These are phyloP conservation scores for Trematocara marginatum DNA, from an alignment of 2,113 vertebrate species.

Conservation along the genomic window DNA sequence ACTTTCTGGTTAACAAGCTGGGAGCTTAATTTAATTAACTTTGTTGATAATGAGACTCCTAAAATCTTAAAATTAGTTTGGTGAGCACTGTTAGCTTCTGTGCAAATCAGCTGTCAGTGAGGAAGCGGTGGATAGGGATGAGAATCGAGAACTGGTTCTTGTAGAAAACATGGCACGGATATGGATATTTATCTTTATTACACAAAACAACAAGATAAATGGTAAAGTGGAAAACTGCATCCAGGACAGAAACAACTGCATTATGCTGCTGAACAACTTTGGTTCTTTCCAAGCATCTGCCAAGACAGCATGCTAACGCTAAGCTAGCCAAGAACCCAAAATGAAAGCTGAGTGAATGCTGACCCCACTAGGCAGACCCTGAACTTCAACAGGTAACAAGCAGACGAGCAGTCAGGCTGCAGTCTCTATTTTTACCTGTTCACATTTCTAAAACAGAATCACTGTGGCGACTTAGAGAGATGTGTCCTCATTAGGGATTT, in stretches of 20 bases:
- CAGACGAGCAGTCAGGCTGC: background rate
- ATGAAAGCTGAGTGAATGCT: background rate
- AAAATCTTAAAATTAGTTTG: background rate
- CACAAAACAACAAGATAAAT: background rate
- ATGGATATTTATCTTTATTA: background rate
- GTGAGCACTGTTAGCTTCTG: background rate
- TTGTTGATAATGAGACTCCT: background rate
- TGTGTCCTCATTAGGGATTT: background rate
- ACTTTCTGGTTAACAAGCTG: background rate
- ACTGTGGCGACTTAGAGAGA: background rate
- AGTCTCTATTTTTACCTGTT: background rate
- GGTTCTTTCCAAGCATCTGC: background rate
- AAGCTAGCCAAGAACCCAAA: background rate
- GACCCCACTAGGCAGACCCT: background rate
- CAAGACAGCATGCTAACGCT: background rate
- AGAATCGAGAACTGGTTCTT: background rate
- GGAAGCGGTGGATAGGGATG: background rate
- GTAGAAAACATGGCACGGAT: background rate
- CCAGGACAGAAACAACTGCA: background rate
- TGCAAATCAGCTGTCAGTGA: background rate
- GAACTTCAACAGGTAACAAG: background rate
- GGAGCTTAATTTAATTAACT: background rate
- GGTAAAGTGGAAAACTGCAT: background rate
- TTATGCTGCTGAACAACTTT: background rate
- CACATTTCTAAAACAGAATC: background rate